phyloP scores from a whole-genome alignment of 2,888 invertebrate species.

The Dicycla oo region DNA sequence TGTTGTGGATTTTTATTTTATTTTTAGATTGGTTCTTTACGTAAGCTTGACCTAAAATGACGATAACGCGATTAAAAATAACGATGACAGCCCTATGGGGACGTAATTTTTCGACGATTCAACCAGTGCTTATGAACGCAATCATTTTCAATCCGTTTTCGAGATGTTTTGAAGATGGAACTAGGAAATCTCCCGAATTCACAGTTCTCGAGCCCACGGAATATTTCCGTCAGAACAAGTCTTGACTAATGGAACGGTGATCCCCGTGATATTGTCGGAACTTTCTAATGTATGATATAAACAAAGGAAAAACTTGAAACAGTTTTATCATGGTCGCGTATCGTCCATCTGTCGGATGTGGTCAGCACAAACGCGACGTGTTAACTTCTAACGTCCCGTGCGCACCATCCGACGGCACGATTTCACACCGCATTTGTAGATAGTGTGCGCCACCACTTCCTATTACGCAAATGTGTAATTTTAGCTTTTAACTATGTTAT shows the following conservation, averaged over 20 bases:
- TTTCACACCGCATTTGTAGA: slow-evolving; percentile 69
- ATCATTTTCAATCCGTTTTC: background rate
- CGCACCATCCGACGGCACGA: slow-evolving; percentile 45
- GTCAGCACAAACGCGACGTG: slow-evolving; percentile 47
- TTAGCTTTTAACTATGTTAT: slow-evolving; percentile 35
- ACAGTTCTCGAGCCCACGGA: background rate
- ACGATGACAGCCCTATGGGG: too few species aligned
- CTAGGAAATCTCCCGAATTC: background rate
- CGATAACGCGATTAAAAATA: background rate
- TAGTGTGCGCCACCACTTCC: slow-evolving; percentile 75
- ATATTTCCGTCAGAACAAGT: background rate
- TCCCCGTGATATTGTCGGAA: background rate
- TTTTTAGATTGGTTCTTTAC: too few species aligned
- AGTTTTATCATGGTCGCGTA: slow-evolving; percentile 35
- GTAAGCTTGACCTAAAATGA: background rate
- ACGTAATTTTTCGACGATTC: background rate
- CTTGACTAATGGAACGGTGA: background rate
- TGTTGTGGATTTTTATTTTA: background rate
- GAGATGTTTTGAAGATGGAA: background rate
- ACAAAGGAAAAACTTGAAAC: slow-evolving; percentile 42
- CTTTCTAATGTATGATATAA: slow-evolving; percentile 1
- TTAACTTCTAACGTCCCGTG: slow-evolving; percentile 46
- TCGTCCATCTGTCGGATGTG: slow-evolving; percentile 61
- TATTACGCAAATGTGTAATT: slow-evolving; percentile 66
- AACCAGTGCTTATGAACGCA: background rate